Evolutionary conservation across 2,113 vertebrate species (phyloP), one percentile per base, ranked within the genome.

Genomic region (Oreotragus oreotragus): DNA sequence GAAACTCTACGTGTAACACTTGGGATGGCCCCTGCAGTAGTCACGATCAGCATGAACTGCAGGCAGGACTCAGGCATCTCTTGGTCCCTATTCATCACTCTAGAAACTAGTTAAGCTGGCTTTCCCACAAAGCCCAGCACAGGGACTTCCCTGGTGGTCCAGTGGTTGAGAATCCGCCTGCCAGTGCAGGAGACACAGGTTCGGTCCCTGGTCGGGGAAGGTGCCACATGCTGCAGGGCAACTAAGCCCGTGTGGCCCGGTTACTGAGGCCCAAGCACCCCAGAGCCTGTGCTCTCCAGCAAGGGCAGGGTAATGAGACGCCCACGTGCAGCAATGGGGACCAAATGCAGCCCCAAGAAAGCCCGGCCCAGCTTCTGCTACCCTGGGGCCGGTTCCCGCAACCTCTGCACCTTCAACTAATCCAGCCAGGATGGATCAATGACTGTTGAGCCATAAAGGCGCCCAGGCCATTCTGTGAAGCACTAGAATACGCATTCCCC

Each of bases 281-380:
- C 6, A 7, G 70, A 76, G 23, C 36, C 23, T 13, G 6, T 27
- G 39, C 70, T 76, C 39, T 7, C 39, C 70, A 76, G 43, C 70
- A 76, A 76, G 39, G 43, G 12, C 70, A 76, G 39, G 36, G 39
- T 27, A 27, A 76, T 13, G 70, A 76, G 70, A 76, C 0, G 0
- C 6, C 70, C 39, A 43, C 0, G 1, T 1, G 39, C 12, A 76
- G 70, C 70, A 43, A 14, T 0, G 0, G 13, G 43, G 36, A 25
- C 70, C 36, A 39, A 73, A 36, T 39, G 66, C 23, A 43, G n/a
- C 66, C 64, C 36, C 1, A 39, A 73, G 11, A 11, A 21, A 23
- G n/a, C 39, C 19, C 27, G 15, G 73, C 7, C 11, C 15, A 58
- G n/a, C n/a, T 17, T 15, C 81, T 90, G 60, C 19, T 33, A 25